Conservation (phyloP, 2,113 vertebrate species). For the Reinhardtius hippoglossoides region DNA sequence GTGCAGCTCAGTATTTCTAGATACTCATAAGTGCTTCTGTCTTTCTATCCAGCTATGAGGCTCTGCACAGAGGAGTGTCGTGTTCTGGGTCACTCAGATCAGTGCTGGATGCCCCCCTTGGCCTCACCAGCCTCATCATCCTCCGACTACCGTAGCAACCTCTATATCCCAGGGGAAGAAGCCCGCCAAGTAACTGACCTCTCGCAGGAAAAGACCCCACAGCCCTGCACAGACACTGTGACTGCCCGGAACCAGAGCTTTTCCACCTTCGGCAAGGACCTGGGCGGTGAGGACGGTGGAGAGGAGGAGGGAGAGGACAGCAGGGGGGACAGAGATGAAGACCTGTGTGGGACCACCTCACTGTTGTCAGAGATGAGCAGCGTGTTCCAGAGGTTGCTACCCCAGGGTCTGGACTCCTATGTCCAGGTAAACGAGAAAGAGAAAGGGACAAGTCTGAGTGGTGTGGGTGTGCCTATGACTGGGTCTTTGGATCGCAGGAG, state of each 20-base stretch:
- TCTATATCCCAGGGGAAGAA: slow-evolving; percentile 96
- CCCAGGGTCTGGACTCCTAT: slow-evolving; percentile 89
- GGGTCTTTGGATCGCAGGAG: slow-evolving; percentile 91
- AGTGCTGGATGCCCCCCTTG: slow-evolving; percentile 98
- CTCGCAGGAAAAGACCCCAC: slow-evolving; percentile 87
- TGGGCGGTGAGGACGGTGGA: slow-evolving; percentile 62
- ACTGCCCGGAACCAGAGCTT: slow-evolving; percentile 91
- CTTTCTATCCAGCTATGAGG: slow-evolving; percentile 86
- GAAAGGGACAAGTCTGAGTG: slow-evolving; percentile 76
- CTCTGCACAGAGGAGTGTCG: slow-evolving; percentile 96
- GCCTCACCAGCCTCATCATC: slow-evolving; percentile 88
- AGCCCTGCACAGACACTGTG: slow-evolving; percentile 73
- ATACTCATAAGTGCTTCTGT: slow-evolving; percentile 11
- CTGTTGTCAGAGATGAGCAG: slow-evolving; percentile 97
- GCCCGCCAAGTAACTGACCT: slow-evolving; percentile 80
- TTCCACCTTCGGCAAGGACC: slow-evolving; percentile 95
- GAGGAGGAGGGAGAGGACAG: slow-evolving; percentile 75
- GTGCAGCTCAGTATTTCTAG: neutral
- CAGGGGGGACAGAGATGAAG: slow-evolving; percentile 61
- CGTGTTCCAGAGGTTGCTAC: slow-evolving; percentile 94
- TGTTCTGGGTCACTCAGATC: slow-evolving; percentile 95
- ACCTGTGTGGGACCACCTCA: slow-evolving; percentile 86
- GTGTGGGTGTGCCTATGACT: slow-evolving; percentile 69
- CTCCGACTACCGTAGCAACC: slow-evolving; percentile 93
- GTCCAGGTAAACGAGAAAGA: slow-evolving; percentile 86